Conservation (phyloP, 2,113 vertebrate genomes). For the Nycticebus coucang region DNA sequence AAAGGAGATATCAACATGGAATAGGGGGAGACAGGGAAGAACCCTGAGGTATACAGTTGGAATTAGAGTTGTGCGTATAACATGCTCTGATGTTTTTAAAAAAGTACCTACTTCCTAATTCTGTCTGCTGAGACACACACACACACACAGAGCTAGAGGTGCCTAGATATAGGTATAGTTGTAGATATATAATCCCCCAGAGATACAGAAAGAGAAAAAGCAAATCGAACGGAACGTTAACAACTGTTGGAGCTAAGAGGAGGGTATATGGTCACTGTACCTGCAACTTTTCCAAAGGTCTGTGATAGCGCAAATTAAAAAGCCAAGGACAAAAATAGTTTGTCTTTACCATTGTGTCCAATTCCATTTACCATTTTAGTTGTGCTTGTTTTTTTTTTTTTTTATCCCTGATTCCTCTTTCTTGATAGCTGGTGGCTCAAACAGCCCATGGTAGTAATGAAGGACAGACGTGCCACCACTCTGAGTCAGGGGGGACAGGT, state of each 20-base stretch:
- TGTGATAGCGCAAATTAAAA: background rate
- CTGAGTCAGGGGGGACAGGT: background rate
- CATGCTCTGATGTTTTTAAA: background rate
- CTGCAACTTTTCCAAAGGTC: background rate
- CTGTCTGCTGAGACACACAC: background rate
- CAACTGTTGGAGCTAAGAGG: background rate
- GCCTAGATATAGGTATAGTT: background rate
- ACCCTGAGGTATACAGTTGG: no score
- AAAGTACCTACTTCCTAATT: background rate
- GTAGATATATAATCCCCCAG: background rate
- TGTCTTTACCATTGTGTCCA: background rate
- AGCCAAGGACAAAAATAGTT: background rate
- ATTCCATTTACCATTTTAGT: background rate
- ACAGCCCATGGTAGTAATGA: accelerated
- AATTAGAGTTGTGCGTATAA: background rate
- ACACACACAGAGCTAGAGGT: background rate
- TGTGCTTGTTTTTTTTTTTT: background rate
- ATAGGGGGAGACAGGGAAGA: background rate
- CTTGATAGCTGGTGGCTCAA: background rate
- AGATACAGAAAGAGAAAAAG: background rate
- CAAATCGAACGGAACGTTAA: background rate
- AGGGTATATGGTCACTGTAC: background rate
- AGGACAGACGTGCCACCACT: accelerated
- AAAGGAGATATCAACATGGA: background rate
- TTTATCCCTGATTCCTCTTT: background rate